Evolutionary conservation across 2,113 vertebrate species (phyloP), one percentile per base, ranked within the genome.

Genomic region (Entelurus aequoreus): DNA sequence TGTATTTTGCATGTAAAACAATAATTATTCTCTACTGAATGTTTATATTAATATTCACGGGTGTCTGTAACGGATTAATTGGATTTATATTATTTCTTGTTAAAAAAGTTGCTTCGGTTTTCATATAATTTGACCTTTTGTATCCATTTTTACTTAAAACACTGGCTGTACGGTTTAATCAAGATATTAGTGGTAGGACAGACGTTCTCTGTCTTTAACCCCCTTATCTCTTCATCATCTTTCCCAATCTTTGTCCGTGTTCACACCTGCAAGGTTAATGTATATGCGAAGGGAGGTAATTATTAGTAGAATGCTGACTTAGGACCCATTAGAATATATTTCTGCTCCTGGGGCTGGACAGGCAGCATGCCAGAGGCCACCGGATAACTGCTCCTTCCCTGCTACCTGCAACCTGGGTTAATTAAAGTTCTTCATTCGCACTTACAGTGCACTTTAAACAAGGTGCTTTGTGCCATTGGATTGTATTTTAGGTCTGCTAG

Each of bases 391-490:
- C 72, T 68, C 48, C 66, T 68, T 74, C 57, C 63, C 60, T 75
- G 61, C 63, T 75, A 65, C 80, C 77, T 73, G 76, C 75, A 77
- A 57, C 72, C 54, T 72, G 61, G 84, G 81, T 84, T 86, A 85
- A 88, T 87, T 88, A 84, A 87, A 82, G 72, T 80, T 81, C 72
- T 65, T 76, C 76, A 69, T 77, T 75, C 62, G 63, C 61, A 63
- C 72, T 76, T 68, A 84, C 78, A 84, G 79, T 82, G 80, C 69
- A 84, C 87, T 88, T 88, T 87, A 87, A 88, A 86, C 75, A 84
- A 80, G 87, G 83, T 87, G 84, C 84, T 82, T 65, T 72, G 79
- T 80, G 81, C 81, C 83, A 84, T 64, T 70, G 74, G 71, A 83
- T 86, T 81, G 76, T 83, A 78, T 85, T 86, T 86, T 72, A 82